Evolutionary conservation across 2,113 vertebrate species (phyloP).

Genomic region (Laticauda laticaudata): DNA sequence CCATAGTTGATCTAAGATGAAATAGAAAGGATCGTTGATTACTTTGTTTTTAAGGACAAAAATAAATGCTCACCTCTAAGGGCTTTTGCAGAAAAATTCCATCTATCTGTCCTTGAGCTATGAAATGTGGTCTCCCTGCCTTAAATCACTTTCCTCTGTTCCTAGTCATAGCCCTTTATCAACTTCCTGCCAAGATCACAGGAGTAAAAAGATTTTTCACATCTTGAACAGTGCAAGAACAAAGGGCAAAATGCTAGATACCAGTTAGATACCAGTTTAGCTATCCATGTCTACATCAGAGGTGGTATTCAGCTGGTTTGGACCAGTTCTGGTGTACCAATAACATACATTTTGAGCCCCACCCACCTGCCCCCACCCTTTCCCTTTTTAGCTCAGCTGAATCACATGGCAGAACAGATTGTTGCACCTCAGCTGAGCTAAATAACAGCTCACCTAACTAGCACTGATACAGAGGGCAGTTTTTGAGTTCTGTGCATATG

Average conservation of each 20-base stretch:
- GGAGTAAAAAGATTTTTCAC: not conserved
- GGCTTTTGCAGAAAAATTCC: not conserved
- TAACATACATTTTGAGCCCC: too few species aligned
- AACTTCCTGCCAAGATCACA: not conserved
- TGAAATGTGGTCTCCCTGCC: too few species aligned
- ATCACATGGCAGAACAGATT: too few species aligned
- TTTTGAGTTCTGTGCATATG: too few species aligned
- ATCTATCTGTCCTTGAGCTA: not conserved
- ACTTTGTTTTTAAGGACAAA: not conserved
- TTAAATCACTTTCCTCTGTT: not conserved
- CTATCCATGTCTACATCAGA: not conserved
- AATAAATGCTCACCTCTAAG: not conserved
- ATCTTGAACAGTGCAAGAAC: not conserved
- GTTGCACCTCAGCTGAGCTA: too few species aligned
- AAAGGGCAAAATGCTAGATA: not conserved
- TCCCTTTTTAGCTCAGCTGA: too few species aligned
- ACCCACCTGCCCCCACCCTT: too few species aligned
- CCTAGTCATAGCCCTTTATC: fast-evolving
- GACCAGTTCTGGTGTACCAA: too few species aligned
- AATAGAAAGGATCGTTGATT: not conserved
- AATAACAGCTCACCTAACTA: too few species aligned
- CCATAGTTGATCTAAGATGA: not conserved
- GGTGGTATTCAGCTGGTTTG: not conserved
- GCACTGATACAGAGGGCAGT: too few species aligned
- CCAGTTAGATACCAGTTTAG: not conserved